Percentiles rank a stretch among this genome's conserved stretches.
Evolutionary conservation across 2,113 vertebrate genomes (phyloP).

Genomic region (Pterocles orientalis): DNA sequence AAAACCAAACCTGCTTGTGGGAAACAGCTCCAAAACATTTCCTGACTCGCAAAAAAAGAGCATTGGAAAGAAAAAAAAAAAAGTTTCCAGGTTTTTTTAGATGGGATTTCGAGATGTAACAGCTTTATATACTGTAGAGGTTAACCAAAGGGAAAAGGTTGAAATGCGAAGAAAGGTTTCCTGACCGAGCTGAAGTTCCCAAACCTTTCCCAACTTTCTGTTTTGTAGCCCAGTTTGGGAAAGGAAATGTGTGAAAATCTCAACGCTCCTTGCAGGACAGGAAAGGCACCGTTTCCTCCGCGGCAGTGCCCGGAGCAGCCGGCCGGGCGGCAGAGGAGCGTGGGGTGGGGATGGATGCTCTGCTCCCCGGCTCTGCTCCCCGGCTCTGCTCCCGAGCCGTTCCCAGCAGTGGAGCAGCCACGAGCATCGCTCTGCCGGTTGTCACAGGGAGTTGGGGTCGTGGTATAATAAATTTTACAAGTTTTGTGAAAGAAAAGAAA

Average conservation of each 20-base stretch:
- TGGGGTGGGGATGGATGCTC: background rate
- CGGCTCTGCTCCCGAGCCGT: background rate
- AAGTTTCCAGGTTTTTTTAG: conserved; percentile 12
- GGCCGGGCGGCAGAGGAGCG: background rate
- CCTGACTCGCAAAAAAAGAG: conserved; percentile 7
- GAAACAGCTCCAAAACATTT: conserved; percentile 43
- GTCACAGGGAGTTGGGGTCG: background rate
- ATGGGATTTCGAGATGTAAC: background rate
- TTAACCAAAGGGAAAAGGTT: background rate
- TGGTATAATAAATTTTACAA: background rate
- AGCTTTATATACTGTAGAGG: background rate
- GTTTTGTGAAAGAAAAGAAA: background rate
- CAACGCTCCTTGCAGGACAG: background rate
- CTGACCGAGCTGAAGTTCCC: background rate
- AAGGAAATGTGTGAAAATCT: conserved; percentile 47
- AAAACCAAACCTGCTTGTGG: conserved; percentile 36
- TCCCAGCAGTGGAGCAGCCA: background rate
- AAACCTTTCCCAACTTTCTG: conserved; percentile 31
- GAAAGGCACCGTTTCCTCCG: conserved; percentile 33
- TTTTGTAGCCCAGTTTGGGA: conserved; percentile 42
- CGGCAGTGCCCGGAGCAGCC: background rate
- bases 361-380: background rate
- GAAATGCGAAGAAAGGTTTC: background rate
- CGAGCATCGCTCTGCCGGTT: too few species aligned
- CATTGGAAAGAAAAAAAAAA: background rate